These are phyloP conservation scores for Archips crataeganus DNA, from an alignment of 2,888 invertebrate species.

Conservation along the genomic window DNA sequence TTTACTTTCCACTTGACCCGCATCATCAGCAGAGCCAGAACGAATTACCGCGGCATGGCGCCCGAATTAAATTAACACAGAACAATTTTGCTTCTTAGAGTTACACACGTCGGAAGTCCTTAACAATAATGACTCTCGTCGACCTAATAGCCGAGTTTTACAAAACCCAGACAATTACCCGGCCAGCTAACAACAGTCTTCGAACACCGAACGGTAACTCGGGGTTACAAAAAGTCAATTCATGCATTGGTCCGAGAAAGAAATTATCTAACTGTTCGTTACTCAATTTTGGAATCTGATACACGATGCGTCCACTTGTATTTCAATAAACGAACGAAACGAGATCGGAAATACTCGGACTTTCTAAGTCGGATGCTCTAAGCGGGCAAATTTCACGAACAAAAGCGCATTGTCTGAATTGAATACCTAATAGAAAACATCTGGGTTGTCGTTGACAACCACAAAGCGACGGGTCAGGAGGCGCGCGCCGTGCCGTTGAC, in stretches of 20 bases:
- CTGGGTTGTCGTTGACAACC: conserved; percentile 29
- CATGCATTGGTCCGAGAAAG: conserved; percentile 61
- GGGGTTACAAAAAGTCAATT: conserved; percentile 65
- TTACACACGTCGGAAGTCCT: conserved; percentile 37
- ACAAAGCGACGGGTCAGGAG: conserved; percentile 18
- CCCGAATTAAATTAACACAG: conserved; percentile 31
- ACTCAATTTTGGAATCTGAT: conserved; percentile 63
- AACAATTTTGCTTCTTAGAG: conserved; percentile 31
- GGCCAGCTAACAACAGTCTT: conserved; percentile 51
- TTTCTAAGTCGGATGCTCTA: conserved; percentile 55
- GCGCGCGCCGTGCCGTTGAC: neutral
- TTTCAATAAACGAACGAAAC: conserved; percentile 55
- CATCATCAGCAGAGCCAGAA: conserved; percentile 5
- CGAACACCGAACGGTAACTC: conserved; percentile 66
- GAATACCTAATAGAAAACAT: conserved; percentile 34
- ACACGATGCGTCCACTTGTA: conserved; percentile 59
- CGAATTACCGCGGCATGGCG: conserved; percentile 20
- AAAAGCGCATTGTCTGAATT: conserved; percentile 32
- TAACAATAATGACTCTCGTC: conserved; percentile 43
- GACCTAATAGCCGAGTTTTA: conserved; percentile 67
- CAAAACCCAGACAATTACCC: conserved; percentile 61
- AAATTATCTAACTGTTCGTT: conserved; percentile 75
- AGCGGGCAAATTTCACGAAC: conserved; percentile 35
- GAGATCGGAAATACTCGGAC: conserved; percentile 53
- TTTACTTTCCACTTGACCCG: conserved; percentile 36